Percentiles rank a stretch among this genome's conserved stretches.
Conservation (phyloP, 2,113 vertebrate genomes). For the Ciconia stormi region DNA sequence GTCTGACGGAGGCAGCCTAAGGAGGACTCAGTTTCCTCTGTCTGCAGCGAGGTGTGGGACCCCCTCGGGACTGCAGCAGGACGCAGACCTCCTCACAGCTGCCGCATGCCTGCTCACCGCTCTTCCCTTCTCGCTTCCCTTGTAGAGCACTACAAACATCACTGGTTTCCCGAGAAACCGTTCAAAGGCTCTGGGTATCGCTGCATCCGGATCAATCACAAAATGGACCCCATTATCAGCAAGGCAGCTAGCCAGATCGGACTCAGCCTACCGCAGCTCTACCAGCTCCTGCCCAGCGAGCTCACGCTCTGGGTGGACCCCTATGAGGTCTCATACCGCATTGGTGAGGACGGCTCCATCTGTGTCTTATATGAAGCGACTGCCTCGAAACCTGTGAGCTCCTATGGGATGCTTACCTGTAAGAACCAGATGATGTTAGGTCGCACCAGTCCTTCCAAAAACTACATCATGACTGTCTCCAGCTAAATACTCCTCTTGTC, state of each 20-base stretch:
- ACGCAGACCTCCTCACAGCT: not conserved
- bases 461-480: slow-evolving; percentile 85
- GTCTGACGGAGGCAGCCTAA: not conserved
- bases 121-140: not conserved
- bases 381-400: not conserved
- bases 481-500: slow-evolving; percentile 68
- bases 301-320: slow-evolving; percentile 90
- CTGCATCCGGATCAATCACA: slow-evolving; percentile 88
- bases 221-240: slow-evolving; percentile 86
- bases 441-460: slow-evolving; percentile 79
- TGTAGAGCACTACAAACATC: slow-evolving; percentile 85
- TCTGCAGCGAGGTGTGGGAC: not conserved
- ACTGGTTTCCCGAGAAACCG: slow-evolving; percentile 86
- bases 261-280: slow-evolving; percentile 77
- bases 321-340: slow-evolving; percentile 86
- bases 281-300: slow-evolving; percentile 81
- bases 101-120: not conserved
- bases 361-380: slow-evolving; percentile 80
- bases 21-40: not conserved
- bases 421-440: slow-evolving; percentile 82
- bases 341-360: slow-evolving; percentile 88
- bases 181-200: slow-evolving; percentile 88
- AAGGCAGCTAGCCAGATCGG: slow-evolving; percentile 78
- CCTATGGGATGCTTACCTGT: slow-evolving; percentile 76
- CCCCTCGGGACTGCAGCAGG: not conserved